Percentiles rank a stretch among this genome's conserved stretches.
Conservation (phyloP, 2,888 invertebrate genomes). For the Capitulum mitella region DNA sequence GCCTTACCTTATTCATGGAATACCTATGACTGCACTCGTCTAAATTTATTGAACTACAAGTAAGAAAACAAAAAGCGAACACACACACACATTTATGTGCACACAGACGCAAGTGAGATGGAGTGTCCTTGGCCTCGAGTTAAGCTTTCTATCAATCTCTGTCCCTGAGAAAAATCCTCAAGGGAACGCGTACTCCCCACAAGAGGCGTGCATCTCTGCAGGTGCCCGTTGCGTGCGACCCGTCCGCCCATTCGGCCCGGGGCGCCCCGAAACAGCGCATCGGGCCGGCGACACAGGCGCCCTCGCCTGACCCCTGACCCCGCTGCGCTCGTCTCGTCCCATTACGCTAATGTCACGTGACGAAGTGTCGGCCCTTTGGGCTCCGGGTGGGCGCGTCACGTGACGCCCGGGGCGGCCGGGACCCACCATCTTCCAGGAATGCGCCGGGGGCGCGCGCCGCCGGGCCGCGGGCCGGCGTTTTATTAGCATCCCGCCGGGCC, state of each 20-base stretch:
- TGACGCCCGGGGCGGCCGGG: not conserved
- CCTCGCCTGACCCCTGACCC: not conserved
- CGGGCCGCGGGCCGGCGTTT: not conserved
- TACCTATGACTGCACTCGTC: too few species aligned
- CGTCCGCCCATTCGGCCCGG: not conserved
- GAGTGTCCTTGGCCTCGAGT: too few species aligned
- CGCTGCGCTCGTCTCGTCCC: not conserved
- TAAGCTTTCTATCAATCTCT: too few species aligned
- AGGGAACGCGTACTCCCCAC: too few species aligned
- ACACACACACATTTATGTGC: too few species aligned
- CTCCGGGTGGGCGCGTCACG: not conserved
- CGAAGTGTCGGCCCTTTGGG: not conserved
- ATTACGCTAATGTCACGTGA: not conserved
- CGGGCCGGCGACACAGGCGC: not conserved
- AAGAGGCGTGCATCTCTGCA: too few species aligned
- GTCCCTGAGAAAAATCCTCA: too few species aligned
- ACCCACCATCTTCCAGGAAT: not conserved
- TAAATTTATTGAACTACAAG: too few species aligned
- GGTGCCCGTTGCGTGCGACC: too few species aligned
- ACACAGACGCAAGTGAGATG: too few species aligned
- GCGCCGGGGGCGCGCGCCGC: not conserved
- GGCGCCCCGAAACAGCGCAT: not conserved
- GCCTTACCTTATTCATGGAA: too few species aligned
- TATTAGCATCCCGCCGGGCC: not conserved
- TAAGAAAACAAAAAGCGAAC: too few species aligned